Base-by-base conservation (phyloP, 2,888 invertebrate species). In the Coremacera marginata region DNA sequence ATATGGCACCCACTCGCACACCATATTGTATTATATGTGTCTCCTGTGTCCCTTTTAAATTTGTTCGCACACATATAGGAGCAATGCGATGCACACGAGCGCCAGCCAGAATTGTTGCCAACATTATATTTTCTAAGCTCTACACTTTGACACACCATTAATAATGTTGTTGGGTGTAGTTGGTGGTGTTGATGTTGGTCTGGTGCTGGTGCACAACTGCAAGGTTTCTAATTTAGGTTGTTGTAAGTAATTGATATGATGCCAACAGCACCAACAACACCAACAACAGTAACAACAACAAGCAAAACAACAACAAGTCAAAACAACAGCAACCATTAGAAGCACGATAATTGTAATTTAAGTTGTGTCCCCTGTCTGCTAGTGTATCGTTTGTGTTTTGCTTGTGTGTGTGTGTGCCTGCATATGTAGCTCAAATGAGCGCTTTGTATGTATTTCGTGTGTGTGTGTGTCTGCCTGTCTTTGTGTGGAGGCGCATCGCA, bases 401-500 rank as follows among this genome's bases (percentile, higher is more conserved):
- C 74, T 52, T 70, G 57, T 60, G 57, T 22, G 49, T 51, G 49
- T 74, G 67, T 27, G 55, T 75, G 37, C 55, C 16, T 44, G 65
- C 27, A 19, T 73, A 63, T 31, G 49, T 72, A 57, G 49, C 31
- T 31, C 31, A 31, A 4, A 5, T 31, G 31, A 4, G 31, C 31
- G 31, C 31, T 62, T 44, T 68, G 70, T 72, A 73, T 22, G 68
- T 76, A 77, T 74, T 52, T 78, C 52, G 71, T 57, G 73, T 68
- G 77, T 80, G 70, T 74, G 63, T 79, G 31, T 31, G 31, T 31
- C 76, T 63, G 22, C 77, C 79, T 81, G 70, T 57, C 65, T 77
- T n/a, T 68, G 70, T 68, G 70, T 65, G 14, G 11, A 11, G 44
- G n/a, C 51, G 49, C 19, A 55, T 55, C 68, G 70, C 57, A 68